Evolutionary conservation across 2,113 vertebrate genomes (phyloP).

Genomic region (Mormyrus iriodes): DNA sequence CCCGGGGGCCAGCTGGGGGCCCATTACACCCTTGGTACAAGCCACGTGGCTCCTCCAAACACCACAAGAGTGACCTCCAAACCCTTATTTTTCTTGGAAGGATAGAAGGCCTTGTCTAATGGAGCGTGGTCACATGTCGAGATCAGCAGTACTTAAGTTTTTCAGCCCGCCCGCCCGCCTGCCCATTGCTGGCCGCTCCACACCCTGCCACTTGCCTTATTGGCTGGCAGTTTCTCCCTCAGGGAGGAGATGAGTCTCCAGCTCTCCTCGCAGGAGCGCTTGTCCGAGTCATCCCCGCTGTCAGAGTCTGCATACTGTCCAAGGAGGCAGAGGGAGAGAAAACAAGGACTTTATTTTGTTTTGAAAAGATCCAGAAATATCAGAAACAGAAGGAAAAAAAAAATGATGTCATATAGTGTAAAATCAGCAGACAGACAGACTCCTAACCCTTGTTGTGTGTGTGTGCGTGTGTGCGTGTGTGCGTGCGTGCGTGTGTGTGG

Average conservation of each 20-base stretch:
- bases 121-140: background rate
- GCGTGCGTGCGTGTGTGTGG: background rate
- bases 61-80: background rate
- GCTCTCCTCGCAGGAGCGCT: constrained; percentile 82
- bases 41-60: background rate
- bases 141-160: background rate
- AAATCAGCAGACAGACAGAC: background rate
- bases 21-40: background rate
- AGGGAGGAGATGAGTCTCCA: constrained; percentile 81
- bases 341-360: background rate
- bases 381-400: background rate
- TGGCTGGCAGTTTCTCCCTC: constrained; percentile 75
- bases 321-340: constrained; percentile 7
- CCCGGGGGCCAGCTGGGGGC: too few species aligned
- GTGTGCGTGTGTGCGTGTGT: background rate
- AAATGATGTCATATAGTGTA: background rate
- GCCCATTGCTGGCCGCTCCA: background rate
- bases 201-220: constrained; percentile 47
- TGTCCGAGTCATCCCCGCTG: constrained; percentile 81
- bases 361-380: background rate
- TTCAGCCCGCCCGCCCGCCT: background rate
- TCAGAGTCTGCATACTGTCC: constrained; percentile 74
- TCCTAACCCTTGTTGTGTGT: background rate
- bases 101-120: background rate
- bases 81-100: background rate